Conservation (phyloP, 2,113 vertebrate genomes). For the Petaurus breviceps region DNA sequence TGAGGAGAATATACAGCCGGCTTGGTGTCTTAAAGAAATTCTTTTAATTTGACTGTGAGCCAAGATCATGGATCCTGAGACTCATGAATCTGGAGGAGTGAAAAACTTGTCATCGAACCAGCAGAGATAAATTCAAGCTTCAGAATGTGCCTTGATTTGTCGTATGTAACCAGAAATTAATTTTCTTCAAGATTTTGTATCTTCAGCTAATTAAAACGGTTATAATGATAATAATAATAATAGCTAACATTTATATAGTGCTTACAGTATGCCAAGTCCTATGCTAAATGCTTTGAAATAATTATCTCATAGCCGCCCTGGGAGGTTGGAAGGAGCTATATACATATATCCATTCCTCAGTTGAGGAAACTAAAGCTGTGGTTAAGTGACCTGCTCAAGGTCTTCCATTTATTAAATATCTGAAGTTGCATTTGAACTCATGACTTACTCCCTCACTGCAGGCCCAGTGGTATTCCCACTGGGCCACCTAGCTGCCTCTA, state of each 20-base stretch:
- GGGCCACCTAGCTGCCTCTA: neutral
- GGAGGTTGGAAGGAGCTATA: fast-evolving
- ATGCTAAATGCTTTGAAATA: neutral
- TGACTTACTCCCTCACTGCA: neutral
- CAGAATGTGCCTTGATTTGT: neutral
- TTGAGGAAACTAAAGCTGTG: too few relatives aligned
- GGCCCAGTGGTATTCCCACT: neutral
- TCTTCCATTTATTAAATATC: too few relatives aligned
- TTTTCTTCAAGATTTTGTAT: neutral
- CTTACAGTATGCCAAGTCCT: neutral
- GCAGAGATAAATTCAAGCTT: neutral
- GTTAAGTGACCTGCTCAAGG: too few relatives aligned
- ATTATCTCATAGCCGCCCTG: neutral
- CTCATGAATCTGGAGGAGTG: neutral
- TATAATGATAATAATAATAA: too few relatives aligned
- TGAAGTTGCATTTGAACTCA: neutral
- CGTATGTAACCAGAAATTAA: neutral
- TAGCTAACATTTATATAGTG: neutral
- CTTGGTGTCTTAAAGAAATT: neutral
- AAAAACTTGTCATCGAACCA: neutral
- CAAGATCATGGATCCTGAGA: neutral
- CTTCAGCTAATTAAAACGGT: neutral
- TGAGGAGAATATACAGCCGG: too few relatives aligned
- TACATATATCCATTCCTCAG: neutral
- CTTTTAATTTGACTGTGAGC: neutral